Evolutionary conservation across 2,113 vertebrate species (phyloP), one percentile per base, ranked within the genome.

Genomic region (Sebastes fasciatus): DNA sequence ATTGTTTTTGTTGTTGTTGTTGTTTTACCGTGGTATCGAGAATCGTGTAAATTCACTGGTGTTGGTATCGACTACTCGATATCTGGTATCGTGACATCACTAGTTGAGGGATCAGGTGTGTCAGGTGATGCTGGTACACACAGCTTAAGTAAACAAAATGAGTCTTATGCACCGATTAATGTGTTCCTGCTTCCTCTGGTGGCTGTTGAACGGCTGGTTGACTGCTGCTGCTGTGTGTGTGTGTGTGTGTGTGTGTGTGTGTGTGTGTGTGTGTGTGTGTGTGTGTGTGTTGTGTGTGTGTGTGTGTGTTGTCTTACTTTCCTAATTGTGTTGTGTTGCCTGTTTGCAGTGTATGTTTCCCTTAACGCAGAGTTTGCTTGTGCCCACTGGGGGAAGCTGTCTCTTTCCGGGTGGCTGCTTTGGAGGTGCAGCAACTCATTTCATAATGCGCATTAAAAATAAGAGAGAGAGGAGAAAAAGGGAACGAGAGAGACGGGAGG

Each of bases 401-500:
- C 51, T 88, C 74, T 84, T 82, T 87, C 80, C 85, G 79, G 70
- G 74, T 89, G 76, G 66, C 69, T 90, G 86, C 80, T 75, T 79
- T 71, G 69, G 55, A 89, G 77, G 55, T 87, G 77, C 67, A 86
- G 67, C 63, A 71, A 66, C 85, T 90, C 49, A 64, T 86, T 90
- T 88, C 88, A 61, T 66, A 77, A 83, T 82, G 73, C 79, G 86
- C 62, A 79, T 87, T 86, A 79, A 88, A 87, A 73, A 62, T 49
- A 13, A 49, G 48, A 63, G 49, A 76, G 48, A 62, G 17, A 66
- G 23, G 9, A 71, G 45, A 69, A 48, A 5, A 71, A 73, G 34
- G 45, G 52, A 78, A 60, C 34, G 14, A 21, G 54, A 19, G 23
- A 57, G 34, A 66, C 48, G 0, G 16, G 40, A 80, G 42, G 52